Evolutionary conservation across 2,113 vertebrate genomes (phyloP).

Genomic region (Pluvialis apricaria): DNA sequence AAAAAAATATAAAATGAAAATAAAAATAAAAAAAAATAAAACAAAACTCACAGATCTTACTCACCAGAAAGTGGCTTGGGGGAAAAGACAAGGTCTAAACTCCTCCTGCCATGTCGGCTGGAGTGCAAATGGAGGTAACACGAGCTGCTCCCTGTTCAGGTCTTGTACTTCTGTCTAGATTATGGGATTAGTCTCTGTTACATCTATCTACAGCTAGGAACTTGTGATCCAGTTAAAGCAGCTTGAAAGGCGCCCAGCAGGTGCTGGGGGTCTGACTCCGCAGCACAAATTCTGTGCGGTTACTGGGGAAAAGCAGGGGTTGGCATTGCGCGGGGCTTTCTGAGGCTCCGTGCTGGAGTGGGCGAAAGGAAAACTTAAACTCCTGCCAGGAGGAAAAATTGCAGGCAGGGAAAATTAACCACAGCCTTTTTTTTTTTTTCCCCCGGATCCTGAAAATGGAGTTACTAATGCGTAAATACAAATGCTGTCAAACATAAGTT

Average conservation of each 20-base stretch:
- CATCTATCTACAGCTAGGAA: conserved; percentile 46
- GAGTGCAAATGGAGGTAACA: conserved; percentile 13
- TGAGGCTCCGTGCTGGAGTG: not conserved
- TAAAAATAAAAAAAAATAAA: not conserved
- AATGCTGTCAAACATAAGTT: not conserved
- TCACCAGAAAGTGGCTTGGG: not conserved
- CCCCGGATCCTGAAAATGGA: not conserved
- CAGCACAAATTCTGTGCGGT: not conserved
- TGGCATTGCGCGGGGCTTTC: not conserved
- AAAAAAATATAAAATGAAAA: not conserved
- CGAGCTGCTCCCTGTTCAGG: not conserved
- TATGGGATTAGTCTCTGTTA: conserved; percentile 53
- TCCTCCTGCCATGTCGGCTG: not conserved
- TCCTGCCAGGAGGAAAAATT: conserved; percentile 14
- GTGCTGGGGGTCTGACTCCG: conserved; percentile 3
- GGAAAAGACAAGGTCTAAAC: not conserved
- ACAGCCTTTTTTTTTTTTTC: not conserved
- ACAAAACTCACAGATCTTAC: not conserved
- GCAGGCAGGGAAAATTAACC: not conserved
- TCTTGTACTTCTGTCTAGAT: conserved; percentile 40
- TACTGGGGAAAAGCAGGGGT: not conserved
- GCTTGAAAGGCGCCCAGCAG: conserved; percentile 51
- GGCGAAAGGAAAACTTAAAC: not conserved
- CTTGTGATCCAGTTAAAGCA: conserved; percentile 49
- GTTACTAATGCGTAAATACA: not conserved